These are phyloP conservation scores for Typhlichthys eigenmanni DNA, from an alignment of 2,797 vertebrate genomes.

Conservation along the genomic window DNA sequence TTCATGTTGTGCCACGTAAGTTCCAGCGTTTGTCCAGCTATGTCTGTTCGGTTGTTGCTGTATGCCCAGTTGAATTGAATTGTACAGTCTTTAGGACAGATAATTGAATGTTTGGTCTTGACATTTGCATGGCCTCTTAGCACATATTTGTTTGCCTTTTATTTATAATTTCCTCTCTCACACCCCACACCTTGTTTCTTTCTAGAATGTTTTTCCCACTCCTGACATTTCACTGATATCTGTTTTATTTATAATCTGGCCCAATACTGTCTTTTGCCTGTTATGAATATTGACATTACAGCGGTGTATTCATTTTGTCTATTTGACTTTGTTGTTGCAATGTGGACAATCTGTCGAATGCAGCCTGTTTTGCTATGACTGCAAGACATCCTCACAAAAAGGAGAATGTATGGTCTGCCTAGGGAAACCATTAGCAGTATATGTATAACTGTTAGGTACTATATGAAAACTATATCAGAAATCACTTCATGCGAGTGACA, in stretches of 20 bases:
- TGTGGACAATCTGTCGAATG: slow-evolving; percentile 27
- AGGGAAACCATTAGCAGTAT: too few species aligned
- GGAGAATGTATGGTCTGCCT: neutral
- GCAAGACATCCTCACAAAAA: neutral
- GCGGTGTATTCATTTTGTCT: slow-evolving; percentile 34
- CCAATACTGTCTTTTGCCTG: slow-evolving; percentile 17
- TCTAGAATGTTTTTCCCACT: neutral
- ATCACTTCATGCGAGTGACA: neutral
- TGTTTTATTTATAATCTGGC: neutral
- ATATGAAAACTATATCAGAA: neutral
- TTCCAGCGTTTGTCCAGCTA: slow-evolving; percentile 20
- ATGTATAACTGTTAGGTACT: neutral
- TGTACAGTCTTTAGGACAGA: slow-evolving; percentile 30
- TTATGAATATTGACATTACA: slow-evolving; percentile 20
- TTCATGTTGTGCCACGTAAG: slow-evolving; percentile 8
- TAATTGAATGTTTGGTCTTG: slow-evolving; percentile 21
- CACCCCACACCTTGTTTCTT: neutral
- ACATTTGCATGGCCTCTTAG: slow-evolving; percentile 5
- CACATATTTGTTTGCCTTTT: neutral
- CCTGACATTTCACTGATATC: slow-evolving; percentile 1
- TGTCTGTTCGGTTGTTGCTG: slow-evolving; percentile 9
- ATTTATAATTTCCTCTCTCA: neutral
- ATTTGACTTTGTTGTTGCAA: slow-evolving; percentile 27
- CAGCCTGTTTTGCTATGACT: slow-evolving; percentile 10
- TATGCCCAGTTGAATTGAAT: slow-evolving; percentile 3